Conservation (phyloP, 2,113 vertebrate species). For the Zosterops lateralis region DNA sequence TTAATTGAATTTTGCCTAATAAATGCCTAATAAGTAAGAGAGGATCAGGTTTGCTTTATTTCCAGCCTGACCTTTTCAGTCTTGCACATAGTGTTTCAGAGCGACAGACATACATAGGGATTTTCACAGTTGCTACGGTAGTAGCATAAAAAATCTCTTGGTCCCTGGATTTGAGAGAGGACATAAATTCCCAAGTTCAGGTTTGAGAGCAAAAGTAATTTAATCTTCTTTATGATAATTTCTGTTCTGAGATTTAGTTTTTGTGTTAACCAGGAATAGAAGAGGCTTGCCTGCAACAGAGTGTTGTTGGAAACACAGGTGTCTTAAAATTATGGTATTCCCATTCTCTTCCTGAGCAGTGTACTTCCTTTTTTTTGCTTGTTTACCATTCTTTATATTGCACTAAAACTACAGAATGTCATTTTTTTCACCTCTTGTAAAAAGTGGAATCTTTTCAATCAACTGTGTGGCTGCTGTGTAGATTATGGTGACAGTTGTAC, state of each 20-base stretch:
- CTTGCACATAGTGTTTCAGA: neutral
- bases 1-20: neutral
- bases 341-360: neutral
- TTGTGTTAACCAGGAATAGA: neutral
- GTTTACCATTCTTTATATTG: neutral
- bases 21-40: neutral
- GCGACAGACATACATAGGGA: neutral
- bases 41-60: neutral
- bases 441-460: neutral
- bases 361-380: neutral
- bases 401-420: neutral
- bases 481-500: neutral
- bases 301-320: neutral
- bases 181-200: neutral
- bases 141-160: neutral
- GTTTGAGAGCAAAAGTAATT: neutral
- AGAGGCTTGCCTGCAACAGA: neutral
- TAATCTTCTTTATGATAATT: neutral
- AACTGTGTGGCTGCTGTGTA: rapidly evolving
- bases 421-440: neutral
- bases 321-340: neutral
- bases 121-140: neutral
- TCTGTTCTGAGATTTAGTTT: neutral
- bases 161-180: neutral
- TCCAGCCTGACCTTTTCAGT: neutral